Percentiles rank a stretch among this genome's conserved stretches.
phyloP scores from a whole-genome alignment of 2,113 vertebrate species.

The human region GRCh38 chr16:55052501-55053000 shows the following conservation, averaged over 20 bases:
- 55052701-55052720: fast-evolving
- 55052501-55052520: slow-evolving; percentile 14
- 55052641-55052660: too few species aligned
- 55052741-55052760: background rate
- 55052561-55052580: background rate
- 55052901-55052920: background rate
- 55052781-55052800: background rate
- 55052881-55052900: background rate
- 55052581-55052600: background rate
- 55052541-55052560: background rate
- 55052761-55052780: fast-evolving
- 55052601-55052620: background rate
- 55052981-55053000: background rate
- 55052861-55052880: background rate
- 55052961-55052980: background rate
- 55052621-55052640: background rate
- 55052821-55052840: background rate
- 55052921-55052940: background rate
- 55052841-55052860: background rate
- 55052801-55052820: background rate
- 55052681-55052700: background rate
- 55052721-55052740: background rate
- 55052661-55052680: fast-evolving
- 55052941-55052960: fast-evolving
- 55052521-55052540: background rate